Percentiles rank a stretch among this genome's conserved stretches.
phyloP scores from a whole-genome alignment of 2,113 vertebrate genomes.

The Hippocampus zosterae region DNA sequence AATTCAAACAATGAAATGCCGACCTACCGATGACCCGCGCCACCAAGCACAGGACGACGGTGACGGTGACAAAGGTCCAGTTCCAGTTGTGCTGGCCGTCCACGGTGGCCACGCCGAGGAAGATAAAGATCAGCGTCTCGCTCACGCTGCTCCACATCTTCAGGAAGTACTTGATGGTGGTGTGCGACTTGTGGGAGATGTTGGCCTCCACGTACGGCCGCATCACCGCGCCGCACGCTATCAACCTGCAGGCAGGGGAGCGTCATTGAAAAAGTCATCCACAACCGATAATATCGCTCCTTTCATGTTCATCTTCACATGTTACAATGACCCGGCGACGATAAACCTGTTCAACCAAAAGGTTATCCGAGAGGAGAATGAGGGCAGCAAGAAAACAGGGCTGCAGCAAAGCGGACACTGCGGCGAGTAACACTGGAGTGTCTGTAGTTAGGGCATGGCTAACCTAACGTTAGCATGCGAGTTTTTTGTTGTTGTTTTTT shows the following conservation, averaged over 20 bases:
- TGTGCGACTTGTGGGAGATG: slow-evolving; percentile 98
- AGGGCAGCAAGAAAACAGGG: no score
- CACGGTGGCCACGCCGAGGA: slow-evolving; percentile 92
- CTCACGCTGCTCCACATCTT: slow-evolving; percentile 99
- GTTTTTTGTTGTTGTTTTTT: neutral
- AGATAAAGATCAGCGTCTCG: slow-evolving; percentile 97
- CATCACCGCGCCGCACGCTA: slow-evolving; percentile 89
- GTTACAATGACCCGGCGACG: no score
- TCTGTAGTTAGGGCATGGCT: neutral
- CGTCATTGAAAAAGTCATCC: neutral
- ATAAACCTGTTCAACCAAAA: no score
- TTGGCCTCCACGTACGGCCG: slow-evolving; percentile 96
- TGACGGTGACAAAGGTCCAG: slow-evolving; percentile 91
- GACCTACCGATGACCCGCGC: slow-evolving; percentile 85
- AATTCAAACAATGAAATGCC: neutral
- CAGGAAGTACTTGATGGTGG: slow-evolving; percentile 97
- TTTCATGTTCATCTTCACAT: neutral
- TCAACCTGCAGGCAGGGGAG: slow-evolving; percentile 74
- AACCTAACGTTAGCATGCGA: neutral
- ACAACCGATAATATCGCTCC: neutral
- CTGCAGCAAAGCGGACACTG: no score
- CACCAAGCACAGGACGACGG: slow-evolving; percentile 87
- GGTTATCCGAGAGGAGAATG: no score
- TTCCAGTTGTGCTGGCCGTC: slow-evolving; percentile 89
- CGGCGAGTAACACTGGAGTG: no score